Evolutionary conservation across 2,113 vertebrate species (phyloP).

Genomic region (Sander lucioperca): DNA sequence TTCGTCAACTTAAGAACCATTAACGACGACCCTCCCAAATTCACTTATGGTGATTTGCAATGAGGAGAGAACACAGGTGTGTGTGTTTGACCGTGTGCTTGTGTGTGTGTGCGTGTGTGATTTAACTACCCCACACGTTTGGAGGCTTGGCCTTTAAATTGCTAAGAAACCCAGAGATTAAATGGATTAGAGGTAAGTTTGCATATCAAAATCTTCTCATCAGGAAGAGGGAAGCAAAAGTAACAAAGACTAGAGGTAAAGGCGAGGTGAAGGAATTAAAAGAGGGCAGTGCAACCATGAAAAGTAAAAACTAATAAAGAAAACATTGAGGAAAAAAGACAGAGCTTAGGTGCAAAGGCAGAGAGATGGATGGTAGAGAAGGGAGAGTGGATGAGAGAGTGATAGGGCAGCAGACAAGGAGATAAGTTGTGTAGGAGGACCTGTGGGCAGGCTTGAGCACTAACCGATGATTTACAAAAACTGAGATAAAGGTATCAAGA

Average conservation of each 20-base stretch:
- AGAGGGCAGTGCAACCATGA: background rate
- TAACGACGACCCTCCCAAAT: background rate
- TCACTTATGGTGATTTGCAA: background rate
- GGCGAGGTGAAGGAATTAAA: constrained; percentile 5
- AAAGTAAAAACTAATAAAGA: constrained; percentile 17
- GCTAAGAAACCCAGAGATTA: constrained; percentile 68
- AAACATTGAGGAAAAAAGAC: background rate
- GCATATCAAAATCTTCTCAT: constrained; percentile 38
- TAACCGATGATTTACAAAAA: constrained; percentile 35
- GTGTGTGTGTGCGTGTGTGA: background rate
- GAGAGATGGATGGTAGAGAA: constrained; percentile 17
- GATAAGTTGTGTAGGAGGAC: constrained; percentile 58
- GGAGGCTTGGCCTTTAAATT: constrained; percentile 50
- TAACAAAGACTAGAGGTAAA: constrained; percentile 32
- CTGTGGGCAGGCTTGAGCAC: constrained; percentile 29
- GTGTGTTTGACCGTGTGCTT: background rate
- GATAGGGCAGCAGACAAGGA: constrained; percentile 19
- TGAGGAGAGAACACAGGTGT: constrained; percentile 4
- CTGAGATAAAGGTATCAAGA: constrained; percentile 42
- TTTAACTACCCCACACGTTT: constrained; percentile 30
- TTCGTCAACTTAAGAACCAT: constrained; percentile 10
- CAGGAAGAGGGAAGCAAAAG: constrained; percentile 9
- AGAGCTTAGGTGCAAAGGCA: constrained; percentile 1
- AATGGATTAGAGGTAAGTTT: constrained; percentile 47
- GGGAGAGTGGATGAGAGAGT: constrained; percentile 27